A percentile compares a stretch with the other conserved stretches of the same genome.
phyloP scores from a whole-genome alignment of 2,888 invertebrate species.

The Chrysina gloriosa region DNA sequence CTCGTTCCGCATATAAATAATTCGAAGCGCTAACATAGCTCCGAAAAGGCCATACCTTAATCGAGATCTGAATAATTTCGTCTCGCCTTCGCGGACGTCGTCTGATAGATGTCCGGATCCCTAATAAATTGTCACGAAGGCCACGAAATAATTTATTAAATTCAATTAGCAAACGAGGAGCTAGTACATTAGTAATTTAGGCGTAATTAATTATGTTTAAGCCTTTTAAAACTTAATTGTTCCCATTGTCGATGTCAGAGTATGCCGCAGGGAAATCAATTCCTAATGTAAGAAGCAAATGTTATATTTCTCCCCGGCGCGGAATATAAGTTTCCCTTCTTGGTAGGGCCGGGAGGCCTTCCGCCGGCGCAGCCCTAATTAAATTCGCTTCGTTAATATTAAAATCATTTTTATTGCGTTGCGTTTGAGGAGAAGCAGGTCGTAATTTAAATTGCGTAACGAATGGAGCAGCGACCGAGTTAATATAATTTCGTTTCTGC shows the following conservation, averaged over 20 bases:
- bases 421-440: constrained; percentile 12
- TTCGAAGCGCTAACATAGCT: too few species aligned
- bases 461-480: too few species aligned
- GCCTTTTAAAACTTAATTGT: constrained; percentile 34
- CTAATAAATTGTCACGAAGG: not conserved
- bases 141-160: constrained; percentile 22
- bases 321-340: constrained; percentile 24
- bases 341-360: not conserved
- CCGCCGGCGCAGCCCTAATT: constrained; percentile 5
- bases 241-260: constrained; percentile 32
- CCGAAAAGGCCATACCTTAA: too few species aligned
- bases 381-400: constrained; percentile 35
- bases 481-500: too few species aligned
- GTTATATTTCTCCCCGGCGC: constrained; percentile 18
- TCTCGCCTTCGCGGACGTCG: not conserved
- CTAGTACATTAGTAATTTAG: constrained; percentile 32
- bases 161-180: constrained; percentile 30
- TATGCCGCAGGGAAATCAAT: constrained; percentile 36
- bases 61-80: not conserved
- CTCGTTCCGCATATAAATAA: too few species aligned
- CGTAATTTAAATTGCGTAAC: constrained; percentile 4
- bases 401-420: constrained; percentile 34
- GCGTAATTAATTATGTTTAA: constrained; percentile 31
- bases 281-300: constrained; percentile 27
- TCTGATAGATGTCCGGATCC: too few species aligned